Evolutionary conservation across 2,797 vertebrate genomes (phyloP).

Genomic region (Galagoides demidoff): DNA sequence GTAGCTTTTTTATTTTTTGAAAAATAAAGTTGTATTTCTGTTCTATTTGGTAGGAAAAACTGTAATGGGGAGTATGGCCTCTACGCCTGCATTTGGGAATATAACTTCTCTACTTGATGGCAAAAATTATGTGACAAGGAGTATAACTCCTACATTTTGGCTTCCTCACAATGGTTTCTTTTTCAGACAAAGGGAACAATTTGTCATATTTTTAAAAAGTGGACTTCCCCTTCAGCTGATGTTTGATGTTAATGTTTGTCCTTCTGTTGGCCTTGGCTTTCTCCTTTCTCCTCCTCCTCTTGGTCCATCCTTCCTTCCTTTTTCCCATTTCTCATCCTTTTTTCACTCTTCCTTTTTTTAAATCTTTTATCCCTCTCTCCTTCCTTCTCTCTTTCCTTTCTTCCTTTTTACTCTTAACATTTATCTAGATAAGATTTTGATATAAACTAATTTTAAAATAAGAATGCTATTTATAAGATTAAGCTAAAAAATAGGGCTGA

Average conservation of each 20-base stretch:
- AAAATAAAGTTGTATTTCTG: conserved; percentile 3
- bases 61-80: not conserved
- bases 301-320: not conserved
- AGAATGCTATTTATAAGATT: not conserved
- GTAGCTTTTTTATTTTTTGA: conserved; percentile 5
- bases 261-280: not conserved
- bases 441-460: conserved; percentile 15
- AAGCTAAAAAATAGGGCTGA: not conserved
- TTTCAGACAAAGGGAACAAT: not conserved
- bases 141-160: not conserved
- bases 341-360: rapidly evolving
- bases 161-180: not conserved
- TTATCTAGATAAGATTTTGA: not conserved
- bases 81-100: not conserved
- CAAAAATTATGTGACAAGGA: not conserved
- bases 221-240: not conserved
- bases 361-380: rapidly evolving
- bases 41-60: not conserved
- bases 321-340: too few relatives aligned
- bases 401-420: not conserved
- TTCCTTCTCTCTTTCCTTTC: too few relatives aligned
- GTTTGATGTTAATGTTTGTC: not conserved
- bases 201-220: not conserved
- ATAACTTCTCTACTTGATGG: not conserved
- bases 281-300: not conserved